A percentile compares a stretch with the other conserved stretches of the same genome.
These are phyloP conservation scores for Momotus momota DNA, from an alignment of 2,797 vertebrate genomes.

Conservation along the genomic window DNA sequence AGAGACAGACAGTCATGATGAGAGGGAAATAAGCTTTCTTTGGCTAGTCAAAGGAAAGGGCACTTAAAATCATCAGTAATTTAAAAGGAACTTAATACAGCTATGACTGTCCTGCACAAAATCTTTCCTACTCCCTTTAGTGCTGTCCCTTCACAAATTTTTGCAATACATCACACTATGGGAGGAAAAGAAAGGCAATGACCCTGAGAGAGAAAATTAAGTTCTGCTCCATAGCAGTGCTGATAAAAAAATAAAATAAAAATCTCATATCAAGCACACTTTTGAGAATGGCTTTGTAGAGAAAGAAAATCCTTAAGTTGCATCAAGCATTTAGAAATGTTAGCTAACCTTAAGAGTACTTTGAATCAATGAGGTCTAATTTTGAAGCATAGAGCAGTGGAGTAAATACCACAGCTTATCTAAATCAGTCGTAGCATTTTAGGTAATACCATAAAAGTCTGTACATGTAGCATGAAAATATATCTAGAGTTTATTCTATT, in stretches of 20 bases:
- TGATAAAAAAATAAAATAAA: neutral
- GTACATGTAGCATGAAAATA: neutral
- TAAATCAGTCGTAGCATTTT: neutral
- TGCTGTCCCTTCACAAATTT: neutral
- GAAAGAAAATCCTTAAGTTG: neutral
- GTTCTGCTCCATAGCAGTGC: neutral
- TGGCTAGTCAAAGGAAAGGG: neutral
- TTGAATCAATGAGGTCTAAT: neutral
- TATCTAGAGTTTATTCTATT: neutral
- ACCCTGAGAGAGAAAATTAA: neutral
- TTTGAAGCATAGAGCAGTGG: neutral
- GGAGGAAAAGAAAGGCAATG: neutral
- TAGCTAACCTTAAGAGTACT: neutral
- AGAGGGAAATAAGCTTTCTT: conserved; percentile 44
- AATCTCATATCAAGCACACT: neutral
- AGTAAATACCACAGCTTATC: neutral
- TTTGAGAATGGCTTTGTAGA: neutral
- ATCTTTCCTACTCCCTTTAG: neutral
- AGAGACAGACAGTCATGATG: neutral
- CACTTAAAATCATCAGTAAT: conserved; percentile 33
- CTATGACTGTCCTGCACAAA: neutral
- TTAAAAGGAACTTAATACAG: conserved; percentile 29
- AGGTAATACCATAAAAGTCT: neutral
- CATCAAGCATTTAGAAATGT: neutral
- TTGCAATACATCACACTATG: neutral